A percentile compares a stretch with the other conserved stretches of the same genome.
These are phyloP conservation scores for Cyrtorhinus lividipennis DNA, from an alignment of 1,140 invertebrate genomes.

Conservation along the genomic window DNA sequence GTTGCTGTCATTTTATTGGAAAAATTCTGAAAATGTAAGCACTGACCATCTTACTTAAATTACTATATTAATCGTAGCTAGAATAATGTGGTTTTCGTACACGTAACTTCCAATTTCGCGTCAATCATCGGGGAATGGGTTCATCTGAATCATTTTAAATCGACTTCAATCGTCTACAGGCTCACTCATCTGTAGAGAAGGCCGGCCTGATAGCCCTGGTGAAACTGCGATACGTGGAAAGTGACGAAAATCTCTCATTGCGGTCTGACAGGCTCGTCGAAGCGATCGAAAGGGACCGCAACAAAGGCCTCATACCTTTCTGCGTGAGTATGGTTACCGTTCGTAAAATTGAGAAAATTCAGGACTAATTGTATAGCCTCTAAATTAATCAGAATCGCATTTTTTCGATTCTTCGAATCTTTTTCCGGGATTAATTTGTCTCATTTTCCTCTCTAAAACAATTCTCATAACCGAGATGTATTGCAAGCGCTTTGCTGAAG, in stretches of 20 bases:
- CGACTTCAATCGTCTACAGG: conserved; percentile 40
- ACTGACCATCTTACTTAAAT: background rate
- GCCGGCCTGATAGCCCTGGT: conserved; percentile 82
- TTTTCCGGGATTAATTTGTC: no score
- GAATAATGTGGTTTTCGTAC: no score
- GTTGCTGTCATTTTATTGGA: background rate
- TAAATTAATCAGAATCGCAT: no score
- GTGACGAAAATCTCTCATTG: conserved; percentile 67
- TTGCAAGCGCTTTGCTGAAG: no score
- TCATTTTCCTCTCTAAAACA: no score
- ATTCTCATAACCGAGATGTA: no score
- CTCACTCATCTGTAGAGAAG: conserved; percentile 94
- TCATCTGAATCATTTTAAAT: background rate
- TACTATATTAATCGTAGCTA: background rate
- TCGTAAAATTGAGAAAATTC: background rate
- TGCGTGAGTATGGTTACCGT: conserved; percentile 58
- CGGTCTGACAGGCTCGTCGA: conserved; percentile 62
- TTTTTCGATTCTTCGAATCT: no score
- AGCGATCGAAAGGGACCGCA: conserved; percentile 66
- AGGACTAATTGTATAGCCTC: no score
- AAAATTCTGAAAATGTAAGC: background rate
- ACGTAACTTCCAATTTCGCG: no score
- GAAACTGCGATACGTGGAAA: conserved; percentile 81
- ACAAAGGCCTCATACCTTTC: conserved; percentile 83
- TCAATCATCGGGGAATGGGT: background rate